Conservation (phyloP, 2,797 vertebrate species). For the Melopsittacus undulatus region DNA sequence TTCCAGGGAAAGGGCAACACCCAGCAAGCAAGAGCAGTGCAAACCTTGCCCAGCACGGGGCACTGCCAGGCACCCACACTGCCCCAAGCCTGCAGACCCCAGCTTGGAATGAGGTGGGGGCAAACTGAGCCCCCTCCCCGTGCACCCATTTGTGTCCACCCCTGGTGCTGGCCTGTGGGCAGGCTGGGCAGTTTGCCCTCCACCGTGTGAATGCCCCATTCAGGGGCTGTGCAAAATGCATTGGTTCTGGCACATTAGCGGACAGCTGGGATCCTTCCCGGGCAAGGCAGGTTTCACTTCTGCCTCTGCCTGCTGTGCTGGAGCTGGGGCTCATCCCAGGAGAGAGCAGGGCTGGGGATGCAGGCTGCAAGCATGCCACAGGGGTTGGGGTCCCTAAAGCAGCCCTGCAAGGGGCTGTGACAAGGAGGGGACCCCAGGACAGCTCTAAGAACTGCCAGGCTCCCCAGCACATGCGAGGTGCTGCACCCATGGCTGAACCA, state of each 20-base stretch:
- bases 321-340: fast-evolving
- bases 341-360: neutral
- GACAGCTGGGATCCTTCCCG: slow-evolving; percentile 70
- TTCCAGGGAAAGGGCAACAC: neutral
- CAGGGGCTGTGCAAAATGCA: slow-evolving; percentile 62
- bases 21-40: neutral
- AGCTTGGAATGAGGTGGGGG: neutral
- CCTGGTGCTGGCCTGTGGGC: fast-evolving
- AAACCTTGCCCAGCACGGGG: neutral
- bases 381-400: neutral
- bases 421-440: fast-evolving
- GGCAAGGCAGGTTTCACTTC: slow-evolving; percentile 65
- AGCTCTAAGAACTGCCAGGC: neutral
- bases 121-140: neutral
- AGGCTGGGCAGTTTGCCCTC: slow-evolving; percentile 44
- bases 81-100: neutral
- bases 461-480: neutral
- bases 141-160: fast-evolving
- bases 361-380: fast-evolving
- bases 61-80: neutral
- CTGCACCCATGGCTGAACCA: neutral
- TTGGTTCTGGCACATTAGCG: slow-evolving; percentile 68
- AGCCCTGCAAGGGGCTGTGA: neutral
- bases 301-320: fast-evolving
- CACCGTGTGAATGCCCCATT: slow-evolving; percentile 54